Base-by-base conservation (phyloP, 2,888 invertebrate genomes). In the Drosophila meridionalis region DNA sequence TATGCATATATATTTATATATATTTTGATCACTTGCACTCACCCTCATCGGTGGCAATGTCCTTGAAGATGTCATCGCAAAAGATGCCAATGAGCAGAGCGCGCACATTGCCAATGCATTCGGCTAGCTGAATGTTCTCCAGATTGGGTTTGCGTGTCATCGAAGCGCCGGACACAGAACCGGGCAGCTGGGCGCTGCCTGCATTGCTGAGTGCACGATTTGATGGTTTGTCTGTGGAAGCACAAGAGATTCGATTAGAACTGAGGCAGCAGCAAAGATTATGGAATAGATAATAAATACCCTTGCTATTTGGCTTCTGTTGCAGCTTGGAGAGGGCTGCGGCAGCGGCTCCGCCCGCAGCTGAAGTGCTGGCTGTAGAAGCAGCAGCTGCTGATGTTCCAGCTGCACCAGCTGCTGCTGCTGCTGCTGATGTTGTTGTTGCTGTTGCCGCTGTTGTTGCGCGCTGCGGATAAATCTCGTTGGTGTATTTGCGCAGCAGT, bases 381-480 rank as follows among this genome's bases (percentile, higher is more conserved):
- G 43, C 32, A 4, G 32, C 45, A 5, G 57, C 30, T 56, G 57
- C 72, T 73, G 45, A 65, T 32, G 60, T n/a, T n/a, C 40, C 42
- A 5, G 59, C 9, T 8, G 57, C 73, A 20, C 20, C 20, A 73
- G 45, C 63, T 28, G 59, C 6, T 4, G 38, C 7, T 4, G 62
- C 26, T 14, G 68, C n/a, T 0, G 58, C 38, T 43, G 57, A 9
- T 14, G 53, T 58, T 7, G 74, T 7, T 20, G 48, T 7, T 30
- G 40, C 11, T 14, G 60, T 12, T 48, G 48, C n/a, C 8, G 59
- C 12, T 47, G 8, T 55, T n/a, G 84, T 73, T 5, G 92, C 95
- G 91, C 94, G 95, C 92, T 96, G 96, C 0, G 98, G 98, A 93
- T 98, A 98, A 70, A 98, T 96, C 93, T 98, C 98, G 89, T 96